A percentile compares a stretch with the other conserved stretches of the same genome.
These are phyloP conservation scores for Arenaria interpres DNA, from an alignment of 2,113 vertebrate genomes.

Conservation along the genomic window DNA sequence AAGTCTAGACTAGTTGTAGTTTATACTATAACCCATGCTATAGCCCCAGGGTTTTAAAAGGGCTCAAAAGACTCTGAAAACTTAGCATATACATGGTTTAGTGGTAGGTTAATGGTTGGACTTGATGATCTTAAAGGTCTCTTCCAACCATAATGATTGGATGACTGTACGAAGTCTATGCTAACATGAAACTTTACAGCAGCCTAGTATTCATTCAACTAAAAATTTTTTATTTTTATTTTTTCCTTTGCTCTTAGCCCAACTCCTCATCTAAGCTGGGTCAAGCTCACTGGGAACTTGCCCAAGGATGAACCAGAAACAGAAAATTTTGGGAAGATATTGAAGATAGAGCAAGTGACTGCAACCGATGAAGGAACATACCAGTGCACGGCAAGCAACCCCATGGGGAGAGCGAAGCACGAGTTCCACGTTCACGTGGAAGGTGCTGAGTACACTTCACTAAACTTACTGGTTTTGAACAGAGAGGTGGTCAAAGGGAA, in stretches of 20 bases:
- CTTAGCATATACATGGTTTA: background rate
- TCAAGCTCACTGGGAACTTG: slow-evolving; percentile 74
- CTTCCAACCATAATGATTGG: background rate
- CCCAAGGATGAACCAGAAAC: slow-evolving; percentile 69
- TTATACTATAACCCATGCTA: accelerated
- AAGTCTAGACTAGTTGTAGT: background rate
- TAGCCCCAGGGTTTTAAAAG: background rate
- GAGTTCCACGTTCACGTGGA: slow-evolving; percentile 86
- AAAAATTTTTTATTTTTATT: background rate
- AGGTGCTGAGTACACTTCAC: slow-evolving; percentile 73
- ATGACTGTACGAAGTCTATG: background rate
- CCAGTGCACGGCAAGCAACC: slow-evolving; percentile 86
- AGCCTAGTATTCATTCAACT: background rate
- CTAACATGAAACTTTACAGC: accelerated
- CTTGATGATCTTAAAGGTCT: background rate
- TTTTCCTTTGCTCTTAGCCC: slow-evolving; percentile 75
- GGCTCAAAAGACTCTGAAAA: background rate
- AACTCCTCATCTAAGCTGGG: slow-evolving; percentile 89
- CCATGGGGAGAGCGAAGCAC: slow-evolving; percentile 76
- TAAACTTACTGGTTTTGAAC: background rate
- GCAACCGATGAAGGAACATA: slow-evolving; percentile 85
- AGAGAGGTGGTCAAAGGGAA: background rate
- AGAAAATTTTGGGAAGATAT: slow-evolving; percentile 82
- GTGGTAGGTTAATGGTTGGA: background rate
- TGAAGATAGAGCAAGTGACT: slow-evolving; percentile 82